phyloP scores from a whole-genome alignment of 2,888 invertebrate genomes.

The Eristalis pertinax region DNA sequence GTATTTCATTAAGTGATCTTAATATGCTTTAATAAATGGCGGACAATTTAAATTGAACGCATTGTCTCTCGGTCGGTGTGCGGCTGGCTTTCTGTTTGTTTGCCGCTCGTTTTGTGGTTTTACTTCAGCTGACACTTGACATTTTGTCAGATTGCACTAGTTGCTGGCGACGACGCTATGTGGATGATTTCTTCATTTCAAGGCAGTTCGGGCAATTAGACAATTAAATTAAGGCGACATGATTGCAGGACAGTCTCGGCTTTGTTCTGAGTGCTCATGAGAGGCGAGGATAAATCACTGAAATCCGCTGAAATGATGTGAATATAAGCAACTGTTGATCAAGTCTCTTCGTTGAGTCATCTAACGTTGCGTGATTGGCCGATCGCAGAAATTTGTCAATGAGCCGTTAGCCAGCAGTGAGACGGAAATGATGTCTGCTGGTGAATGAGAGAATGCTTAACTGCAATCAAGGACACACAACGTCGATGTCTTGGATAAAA shows the following conservation, averaged over 20 bases:
- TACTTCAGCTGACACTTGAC: constrained; percentile 5
- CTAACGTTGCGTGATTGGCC: too few species aligned
- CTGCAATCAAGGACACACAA: too few species aligned
- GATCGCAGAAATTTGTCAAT: too few species aligned
- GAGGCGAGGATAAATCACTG: neutral
- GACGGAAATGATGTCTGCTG: too few species aligned
- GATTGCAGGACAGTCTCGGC: neutral
- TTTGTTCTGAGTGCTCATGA: neutral
- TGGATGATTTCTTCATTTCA: neutral
- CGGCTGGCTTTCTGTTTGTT: neutral
- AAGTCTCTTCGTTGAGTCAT: too few species aligned
- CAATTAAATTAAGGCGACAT: neutral
- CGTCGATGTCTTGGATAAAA: too few species aligned
- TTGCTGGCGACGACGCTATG: neutral
- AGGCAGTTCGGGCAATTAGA: neutral
- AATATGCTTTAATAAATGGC: constrained; percentile 53
- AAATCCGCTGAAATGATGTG: too few species aligned
- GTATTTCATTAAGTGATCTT: constrained; percentile 56
- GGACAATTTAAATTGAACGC: constrained; percentile 56
- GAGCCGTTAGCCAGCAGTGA: too few species aligned
- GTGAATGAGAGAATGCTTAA: too few species aligned
- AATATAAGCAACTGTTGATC: too few species aligned
- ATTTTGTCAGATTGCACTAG: neutral
- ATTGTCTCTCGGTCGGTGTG: neutral
- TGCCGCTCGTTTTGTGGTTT: neutral